A percentile compares a stretch with the other conserved stretches of the same genome.
phyloP scores from a whole-genome alignment of 2,113 vertebrate genomes.

The Leucopsar rothschildi region DNA sequence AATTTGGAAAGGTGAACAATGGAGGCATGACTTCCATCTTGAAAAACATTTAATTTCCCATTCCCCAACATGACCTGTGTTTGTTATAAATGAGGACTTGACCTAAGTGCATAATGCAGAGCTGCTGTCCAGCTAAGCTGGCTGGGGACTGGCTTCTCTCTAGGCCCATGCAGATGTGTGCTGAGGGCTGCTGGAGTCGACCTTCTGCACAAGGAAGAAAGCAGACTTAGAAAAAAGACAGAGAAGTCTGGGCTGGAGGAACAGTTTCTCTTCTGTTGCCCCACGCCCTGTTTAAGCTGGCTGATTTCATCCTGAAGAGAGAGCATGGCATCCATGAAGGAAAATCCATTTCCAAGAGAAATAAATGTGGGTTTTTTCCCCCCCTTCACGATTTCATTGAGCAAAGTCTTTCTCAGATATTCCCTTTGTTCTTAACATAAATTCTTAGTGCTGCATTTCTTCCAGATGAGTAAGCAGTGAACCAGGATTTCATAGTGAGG shows the following conservation, averaged over 20 bases:
- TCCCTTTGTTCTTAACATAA: conserved; percentile 4
- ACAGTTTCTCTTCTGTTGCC: neutral
- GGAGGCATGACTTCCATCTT: neutral
- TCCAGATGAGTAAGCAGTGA: conserved; percentile 53
- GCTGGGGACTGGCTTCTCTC: neutral
- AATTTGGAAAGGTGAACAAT: neutral
- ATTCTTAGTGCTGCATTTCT: conserved; percentile 45
- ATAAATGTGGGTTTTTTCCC: neutral
- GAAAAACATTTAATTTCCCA: neutral
- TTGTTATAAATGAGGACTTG: neutral
- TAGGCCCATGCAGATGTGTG: neutral
- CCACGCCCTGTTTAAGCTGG: neutral
- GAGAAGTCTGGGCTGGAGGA: neutral
- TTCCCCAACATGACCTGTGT: neutral
- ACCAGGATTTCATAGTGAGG: conserved; percentile 19
- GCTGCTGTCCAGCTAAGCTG: neutral
- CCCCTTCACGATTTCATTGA: neutral
- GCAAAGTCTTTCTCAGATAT: neutral
- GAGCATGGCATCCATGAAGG: neutral
- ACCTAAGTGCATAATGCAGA: neutral
- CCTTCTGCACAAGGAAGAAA: neutral
- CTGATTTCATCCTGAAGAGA: neutral
- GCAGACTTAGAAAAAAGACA: neutral
- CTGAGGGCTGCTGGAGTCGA: neutral
- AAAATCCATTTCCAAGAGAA: neutral